A percentile compares a stretch with the other conserved stretches of the same genome.
Evolutionary conservation across 1,140 invertebrate genomes (phyloP).

Genomic region (Druon quercuslanigerum): DNA sequence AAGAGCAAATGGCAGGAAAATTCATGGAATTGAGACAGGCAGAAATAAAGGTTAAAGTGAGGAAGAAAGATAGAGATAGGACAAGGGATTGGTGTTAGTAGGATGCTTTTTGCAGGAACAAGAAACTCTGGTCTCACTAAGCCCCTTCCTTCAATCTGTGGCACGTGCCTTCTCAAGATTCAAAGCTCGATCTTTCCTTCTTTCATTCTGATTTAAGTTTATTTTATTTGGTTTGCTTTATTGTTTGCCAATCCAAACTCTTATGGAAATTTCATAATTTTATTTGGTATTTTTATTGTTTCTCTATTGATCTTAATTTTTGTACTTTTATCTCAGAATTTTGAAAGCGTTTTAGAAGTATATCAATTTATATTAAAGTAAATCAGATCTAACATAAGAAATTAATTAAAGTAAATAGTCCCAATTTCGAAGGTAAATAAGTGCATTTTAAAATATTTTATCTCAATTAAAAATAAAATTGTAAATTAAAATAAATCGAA

Average conservation of each 20-base stretch:
- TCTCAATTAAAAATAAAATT: too few relatives aligned
- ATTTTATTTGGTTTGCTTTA: neutral
- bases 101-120: constrained; percentile 58
- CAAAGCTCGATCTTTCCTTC: constrained; percentile 35
- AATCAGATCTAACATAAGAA: too few relatives aligned
- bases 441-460: too few relatives aligned
- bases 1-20: too few relatives aligned
- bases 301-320: too few relatives aligned
- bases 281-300: neutral
- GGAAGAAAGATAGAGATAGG: constrained; percentile 46
- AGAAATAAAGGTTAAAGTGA: constrained; percentile 35
- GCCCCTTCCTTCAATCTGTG: constrained; percentile 61
- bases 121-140: constrained; percentile 58
- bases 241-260: neutral
- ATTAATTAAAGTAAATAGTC: too few relatives aligned
- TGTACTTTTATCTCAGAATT: too few relatives aligned
- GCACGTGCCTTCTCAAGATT: constrained; percentile 68
- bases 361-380: too few relatives aligned
- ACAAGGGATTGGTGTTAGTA: constrained; percentile 52
- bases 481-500: too few relatives aligned
- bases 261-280: neutral
- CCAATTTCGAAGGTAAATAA: too few relatives aligned
- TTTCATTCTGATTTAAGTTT: constrained; percentile 2
- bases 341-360: too few relatives aligned
- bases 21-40: too few relatives aligned